phyloP scores from a whole-genome alignment of 2,888 invertebrate species.

The Clivina fossor region DNA sequence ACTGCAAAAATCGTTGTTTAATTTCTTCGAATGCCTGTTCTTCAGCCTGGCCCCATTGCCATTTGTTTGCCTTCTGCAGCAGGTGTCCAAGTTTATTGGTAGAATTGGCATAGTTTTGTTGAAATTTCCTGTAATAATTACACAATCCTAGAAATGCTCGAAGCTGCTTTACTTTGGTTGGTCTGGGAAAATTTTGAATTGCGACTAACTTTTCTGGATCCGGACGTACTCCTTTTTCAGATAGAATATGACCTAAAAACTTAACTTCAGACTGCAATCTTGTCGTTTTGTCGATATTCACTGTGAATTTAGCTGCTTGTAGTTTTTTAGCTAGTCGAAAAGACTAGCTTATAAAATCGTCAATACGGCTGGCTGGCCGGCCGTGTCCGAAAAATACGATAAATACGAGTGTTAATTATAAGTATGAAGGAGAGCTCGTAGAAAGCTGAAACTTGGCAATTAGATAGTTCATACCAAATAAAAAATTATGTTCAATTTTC shows the following conservation, averaged over 20 bases:
- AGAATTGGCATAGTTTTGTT: background rate
- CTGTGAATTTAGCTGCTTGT: conserved; percentile 38
- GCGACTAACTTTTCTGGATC: conserved; percentile 39
- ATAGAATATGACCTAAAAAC: conserved; percentile 30
- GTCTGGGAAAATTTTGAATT: conserved; percentile 41
- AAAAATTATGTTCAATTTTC: too few species aligned
- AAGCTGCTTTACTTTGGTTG: conserved; percentile 40
- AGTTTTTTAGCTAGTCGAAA: too few species aligned
- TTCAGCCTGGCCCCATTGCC: conserved; percentile 6
- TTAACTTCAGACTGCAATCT: conserved; percentile 35
- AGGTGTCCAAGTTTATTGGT: conserved; percentile 1
- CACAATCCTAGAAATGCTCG: conserved; percentile 36
- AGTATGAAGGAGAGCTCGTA: too few species aligned
- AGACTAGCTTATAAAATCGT: too few species aligned
- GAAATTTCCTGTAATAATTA: conserved; percentile 17
- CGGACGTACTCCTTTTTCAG: conserved; percentile 21
- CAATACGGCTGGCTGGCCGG: too few species aligned
- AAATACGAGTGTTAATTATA: too few species aligned
- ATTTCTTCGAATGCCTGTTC: conserved; percentile 3
- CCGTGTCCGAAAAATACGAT: too few species aligned
- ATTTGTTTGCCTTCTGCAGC: background rate
- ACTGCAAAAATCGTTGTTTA: background rate
- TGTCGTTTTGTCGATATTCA: conserved; percentile 41
- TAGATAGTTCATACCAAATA: too few species aligned
- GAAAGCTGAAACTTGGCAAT: too few species aligned